A percentile compares a stretch with the other conserved stretches of the same genome.
phyloP scores from a whole-genome alignment of 2,113 vertebrate species.

The Chaetorhynchus papuensis region DNA sequence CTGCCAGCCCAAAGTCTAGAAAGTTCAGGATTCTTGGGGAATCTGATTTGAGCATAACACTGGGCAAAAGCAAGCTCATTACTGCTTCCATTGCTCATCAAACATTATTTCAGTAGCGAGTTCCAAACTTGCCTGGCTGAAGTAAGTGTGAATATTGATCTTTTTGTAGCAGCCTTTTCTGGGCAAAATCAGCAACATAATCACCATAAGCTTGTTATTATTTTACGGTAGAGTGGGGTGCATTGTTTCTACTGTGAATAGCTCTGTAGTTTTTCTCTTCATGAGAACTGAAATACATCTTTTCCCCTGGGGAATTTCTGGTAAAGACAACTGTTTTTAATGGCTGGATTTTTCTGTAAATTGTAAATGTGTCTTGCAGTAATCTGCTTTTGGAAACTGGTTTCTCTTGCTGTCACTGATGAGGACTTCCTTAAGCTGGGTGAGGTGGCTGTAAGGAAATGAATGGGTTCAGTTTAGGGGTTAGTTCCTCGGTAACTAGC shows the following conservation, averaged over 20 bases:
- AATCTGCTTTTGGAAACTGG: constrained; percentile 27
- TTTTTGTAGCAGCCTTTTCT: not conserved
- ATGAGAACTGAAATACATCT: constrained; percentile 17
- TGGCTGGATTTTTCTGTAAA: constrained; percentile 8
- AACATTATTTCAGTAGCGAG: not conserved
- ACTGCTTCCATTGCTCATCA: not conserved
- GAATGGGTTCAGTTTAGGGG: not conserved
- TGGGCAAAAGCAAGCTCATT: not conserved
- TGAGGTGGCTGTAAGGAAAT: not conserved
- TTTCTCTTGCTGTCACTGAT: not conserved
- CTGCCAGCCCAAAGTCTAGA: not conserved
- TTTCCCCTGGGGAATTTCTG: constrained; percentile 48
- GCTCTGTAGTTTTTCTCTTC: constrained; percentile 43
- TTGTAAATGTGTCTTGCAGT: constrained; percentile 1
- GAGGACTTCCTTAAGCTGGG: not conserved
- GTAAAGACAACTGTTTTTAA: constrained; percentile 33
- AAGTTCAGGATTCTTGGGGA: not conserved
- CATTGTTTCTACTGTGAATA: constrained; percentile 16
- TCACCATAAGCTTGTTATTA: not conserved
- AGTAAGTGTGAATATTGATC: not conserved
- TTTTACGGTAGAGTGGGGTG: not conserved
- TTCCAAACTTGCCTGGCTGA: not conserved
- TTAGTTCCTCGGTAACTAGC: not conserved
- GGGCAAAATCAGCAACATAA: not conserved
- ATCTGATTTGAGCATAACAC: not conserved